Percentiles rank a stretch among this genome's conserved stretches.
These are phyloP conservation scores for Zeugodacus cucurbitae DNA, from an alignment of 1,140 invertebrate species.

Conservation along the genomic window DNA sequence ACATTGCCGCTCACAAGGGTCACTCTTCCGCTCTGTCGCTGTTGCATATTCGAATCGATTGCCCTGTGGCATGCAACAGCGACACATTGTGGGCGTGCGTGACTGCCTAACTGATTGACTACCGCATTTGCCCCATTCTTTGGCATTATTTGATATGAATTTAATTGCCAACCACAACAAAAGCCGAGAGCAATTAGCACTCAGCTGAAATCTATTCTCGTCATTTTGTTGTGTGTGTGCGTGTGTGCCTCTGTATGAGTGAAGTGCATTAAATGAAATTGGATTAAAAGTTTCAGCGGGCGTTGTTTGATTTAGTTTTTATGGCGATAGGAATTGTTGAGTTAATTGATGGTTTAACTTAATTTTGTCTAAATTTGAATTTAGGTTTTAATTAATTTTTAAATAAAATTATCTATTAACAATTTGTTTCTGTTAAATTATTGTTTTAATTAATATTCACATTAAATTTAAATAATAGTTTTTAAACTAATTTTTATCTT, in stretches of 20 bases:
- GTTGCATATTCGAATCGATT: slow-evolving; percentile 27
- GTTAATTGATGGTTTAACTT: not conserved
- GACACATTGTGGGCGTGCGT: not conserved
- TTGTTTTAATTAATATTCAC: not conserved
- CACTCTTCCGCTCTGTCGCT: not conserved
- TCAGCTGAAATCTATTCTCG: not conserved
- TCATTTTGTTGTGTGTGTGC: not conserved
- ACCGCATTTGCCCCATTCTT: not conserved
- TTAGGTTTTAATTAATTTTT: not conserved
- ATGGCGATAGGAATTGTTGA: not conserved
- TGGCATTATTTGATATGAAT: slow-evolving; percentile 13
- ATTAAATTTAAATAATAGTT: not conserved
- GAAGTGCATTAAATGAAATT: slow-evolving; percentile 18
- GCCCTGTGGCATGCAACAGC: not conserved
- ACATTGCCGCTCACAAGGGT: not conserved
- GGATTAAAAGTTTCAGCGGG: not conserved
- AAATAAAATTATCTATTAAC: no score
- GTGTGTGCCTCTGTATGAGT: not conserved
- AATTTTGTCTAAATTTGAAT: not conserved
- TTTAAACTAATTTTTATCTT: not conserved
- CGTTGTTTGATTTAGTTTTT: not conserved
- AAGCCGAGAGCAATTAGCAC: not conserved
- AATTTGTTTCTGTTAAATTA: no score
- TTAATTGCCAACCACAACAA: slow-evolving; percentile 1
- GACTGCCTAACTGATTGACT: slow-evolving; percentile 18